Evolutionary conservation across 2,888 invertebrate genomes (phyloP).

Genomic region (Pediacus dermestoides): DNA sequence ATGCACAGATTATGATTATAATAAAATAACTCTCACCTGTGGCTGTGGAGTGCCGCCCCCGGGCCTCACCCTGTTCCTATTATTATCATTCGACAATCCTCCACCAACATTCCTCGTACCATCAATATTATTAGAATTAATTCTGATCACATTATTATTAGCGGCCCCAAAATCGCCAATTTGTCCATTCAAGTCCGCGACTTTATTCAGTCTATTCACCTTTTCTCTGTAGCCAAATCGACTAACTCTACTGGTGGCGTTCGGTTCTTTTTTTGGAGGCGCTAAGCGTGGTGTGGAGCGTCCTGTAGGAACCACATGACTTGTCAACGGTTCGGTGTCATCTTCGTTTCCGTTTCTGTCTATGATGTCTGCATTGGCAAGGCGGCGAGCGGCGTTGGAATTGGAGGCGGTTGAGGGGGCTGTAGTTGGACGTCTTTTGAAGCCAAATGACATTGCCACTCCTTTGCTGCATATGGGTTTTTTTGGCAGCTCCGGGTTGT

Average conservation of each 20-base stretch:
- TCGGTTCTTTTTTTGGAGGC: conserved; percentile 64
- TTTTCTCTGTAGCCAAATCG: conserved; percentile 60
- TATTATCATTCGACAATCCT: conserved; percentile 20
- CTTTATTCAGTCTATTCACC: conserved; percentile 65
- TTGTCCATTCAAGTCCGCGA: conserved; percentile 56
- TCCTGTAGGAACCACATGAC: conserved; percentile 53
- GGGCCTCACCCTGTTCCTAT: conserved; percentile 25
- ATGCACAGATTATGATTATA: conserved; percentile 1
- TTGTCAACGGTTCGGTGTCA: conserved; percentile 38
- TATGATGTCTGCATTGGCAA: conserved; percentile 46
- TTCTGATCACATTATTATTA: conserved; percentile 21
- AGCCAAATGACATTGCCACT: conserved; percentile 81
- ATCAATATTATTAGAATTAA: conserved; percentile 10
- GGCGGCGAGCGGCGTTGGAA: conserved; percentile 44
- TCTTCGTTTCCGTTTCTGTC: conserved; percentile 42
- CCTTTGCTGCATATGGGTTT: conserved; percentile 54
- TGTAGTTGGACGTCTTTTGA: conserved; percentile 63
- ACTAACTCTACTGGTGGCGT: conserved; percentile 60
- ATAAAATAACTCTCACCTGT: conserved; percentile 22
- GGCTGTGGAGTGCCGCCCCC: conserved; percentile 23
- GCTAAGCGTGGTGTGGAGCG: conserved; percentile 64
- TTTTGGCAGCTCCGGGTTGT: conserved; percentile 21
- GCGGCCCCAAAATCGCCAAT: background rate
- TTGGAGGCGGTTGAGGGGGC: conserved; percentile 48
- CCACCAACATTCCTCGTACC: conserved; percentile 5